Evolutionary conservation across 2,888 invertebrate genomes (phyloP).

Genomic region (Cepaea hortensis): DNA sequence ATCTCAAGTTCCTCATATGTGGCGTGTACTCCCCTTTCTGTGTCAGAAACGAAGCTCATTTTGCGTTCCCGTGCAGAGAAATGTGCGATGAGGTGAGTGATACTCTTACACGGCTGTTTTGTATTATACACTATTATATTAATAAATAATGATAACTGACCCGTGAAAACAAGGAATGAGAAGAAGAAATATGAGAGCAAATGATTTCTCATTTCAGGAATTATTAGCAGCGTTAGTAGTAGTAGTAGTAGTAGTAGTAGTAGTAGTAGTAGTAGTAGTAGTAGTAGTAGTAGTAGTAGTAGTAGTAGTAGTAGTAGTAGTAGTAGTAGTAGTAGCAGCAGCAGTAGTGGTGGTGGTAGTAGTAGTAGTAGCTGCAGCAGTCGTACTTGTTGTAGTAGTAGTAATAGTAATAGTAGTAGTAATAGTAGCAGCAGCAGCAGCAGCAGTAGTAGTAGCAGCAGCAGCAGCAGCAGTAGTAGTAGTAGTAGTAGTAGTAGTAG

Average conservation of each 20-base stretch:
- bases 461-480: no score
- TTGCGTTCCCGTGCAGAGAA: slow-evolving; percentile 53
- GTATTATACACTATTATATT: background rate
- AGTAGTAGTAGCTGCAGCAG: slow-evolving; percentile 12
- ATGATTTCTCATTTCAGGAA: no score
- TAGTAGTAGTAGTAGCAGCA: slow-evolving; percentile 14
- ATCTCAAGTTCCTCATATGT: slow-evolving; percentile 45
- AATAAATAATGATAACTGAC: background rate
- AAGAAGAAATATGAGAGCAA: no score
- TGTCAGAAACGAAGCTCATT: slow-evolving; percentile 25
- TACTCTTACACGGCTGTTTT: no score
- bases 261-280: slow-evolving; percentile 32
- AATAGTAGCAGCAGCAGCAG: background rate
- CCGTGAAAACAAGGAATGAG: no score
- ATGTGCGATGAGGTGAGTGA: slow-evolving; percentile 57
- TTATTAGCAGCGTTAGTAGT: background rate
- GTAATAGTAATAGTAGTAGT: background rate
- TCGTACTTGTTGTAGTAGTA: no score
- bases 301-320: slow-evolving; percentile 9
- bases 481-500: slow-evolving; percentile 39
- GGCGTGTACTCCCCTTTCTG: slow-evolving; percentile 48
- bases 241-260: slow-evolving; percentile 18
- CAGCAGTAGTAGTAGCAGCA: no score
- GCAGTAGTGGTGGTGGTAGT: slow-evolving; percentile 10
- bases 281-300: background rate